Base-by-base conservation (phyloP, 2,888 invertebrate genomes). In the Hypsopygia costalis region DNA sequence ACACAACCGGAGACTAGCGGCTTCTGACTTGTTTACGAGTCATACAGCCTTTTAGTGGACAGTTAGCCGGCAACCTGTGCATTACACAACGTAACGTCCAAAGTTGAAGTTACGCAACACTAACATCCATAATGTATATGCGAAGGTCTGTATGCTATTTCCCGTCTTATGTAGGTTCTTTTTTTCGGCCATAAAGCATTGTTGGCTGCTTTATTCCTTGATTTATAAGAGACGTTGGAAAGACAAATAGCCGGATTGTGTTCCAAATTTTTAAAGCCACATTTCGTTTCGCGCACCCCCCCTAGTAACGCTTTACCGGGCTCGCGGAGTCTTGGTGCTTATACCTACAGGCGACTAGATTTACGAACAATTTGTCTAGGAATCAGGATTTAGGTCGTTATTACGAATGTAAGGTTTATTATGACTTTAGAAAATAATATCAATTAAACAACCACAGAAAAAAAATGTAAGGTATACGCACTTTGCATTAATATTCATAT, bases 221-320 rank as follows among this genome's bases (percentile, higher is more conserved):
- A 92, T 93, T 93, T 93, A 93, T 92, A 91, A 89, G 90, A 91
- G 90, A 91, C 91, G 91, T 91, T 90, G 87, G 89, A 90, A 92
- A 93, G 93, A 93, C 92, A 92, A 92, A 93, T 92, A 92, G 92
- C 90, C 86, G 92, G 92, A 92, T 92, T 92, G 92, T 92, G 93
- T 92, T 91, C 92, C 91, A 92, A 92, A 93, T 93, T 93, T 92
- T 92, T 92, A 93, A 92, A 91, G 91, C 92, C 92, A 90, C 92
- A 92, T 93, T 92, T 92, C 90, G 89, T 92, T 92, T 91, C 90
- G 86, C 88, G 79, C 79, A 73, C 77, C 81, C 82, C 82, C 82
- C 82, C 77, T 75, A 70, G 67, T 76, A 77, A 70, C 72, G 66
- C 73, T 71, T 73, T 74, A 69, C 62, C 58, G 52, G 56, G 70